Evolutionary conservation across 1,140 invertebrate species (phyloP).

Genomic region (Akabosia matsudoensis): DNA sequence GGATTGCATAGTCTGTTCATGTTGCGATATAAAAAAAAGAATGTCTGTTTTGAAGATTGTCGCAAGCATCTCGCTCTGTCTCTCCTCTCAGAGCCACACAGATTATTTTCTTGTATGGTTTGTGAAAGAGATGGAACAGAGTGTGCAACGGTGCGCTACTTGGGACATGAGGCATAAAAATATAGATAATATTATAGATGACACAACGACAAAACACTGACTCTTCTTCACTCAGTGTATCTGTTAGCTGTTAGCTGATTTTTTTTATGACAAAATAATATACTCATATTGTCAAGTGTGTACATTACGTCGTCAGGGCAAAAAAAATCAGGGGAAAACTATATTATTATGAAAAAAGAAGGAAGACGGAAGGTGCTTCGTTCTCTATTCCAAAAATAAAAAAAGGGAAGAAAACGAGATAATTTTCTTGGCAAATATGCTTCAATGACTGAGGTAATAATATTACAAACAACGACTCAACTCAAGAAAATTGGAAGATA

Average conservation of each 20-base stretch:
- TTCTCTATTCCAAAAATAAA: constrained; percentile 22
- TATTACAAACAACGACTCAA: too few species aligned
- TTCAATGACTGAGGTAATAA: constrained; percentile 1
- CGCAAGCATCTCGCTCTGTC: background rate
- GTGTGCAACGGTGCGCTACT: background rate
- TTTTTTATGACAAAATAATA: background rate
- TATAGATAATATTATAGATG: too few species aligned
- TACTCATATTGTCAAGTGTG: background rate
- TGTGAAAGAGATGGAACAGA: background rate
- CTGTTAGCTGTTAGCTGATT: too few species aligned
- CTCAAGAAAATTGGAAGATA: too few species aligned
- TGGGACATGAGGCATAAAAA: background rate
- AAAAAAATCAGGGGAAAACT: background rate
- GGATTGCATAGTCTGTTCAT: too few species aligned
- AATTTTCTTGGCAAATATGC: constrained; percentile 25
- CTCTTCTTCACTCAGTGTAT: too few species aligned
- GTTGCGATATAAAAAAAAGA: background rate
- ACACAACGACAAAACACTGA: too few species aligned
- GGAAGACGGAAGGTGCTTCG: constrained; percentile 19
- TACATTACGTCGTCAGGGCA: background rate
- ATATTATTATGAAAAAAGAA: background rate
- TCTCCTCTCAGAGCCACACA: background rate
- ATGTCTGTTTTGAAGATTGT: background rate
- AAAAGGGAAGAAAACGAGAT: background rate
- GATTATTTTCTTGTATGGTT: background rate